Evolutionary conservation across 2,113 vertebrate genomes (phyloP).

Genomic region (Callochromis pleurospilus): DNA sequence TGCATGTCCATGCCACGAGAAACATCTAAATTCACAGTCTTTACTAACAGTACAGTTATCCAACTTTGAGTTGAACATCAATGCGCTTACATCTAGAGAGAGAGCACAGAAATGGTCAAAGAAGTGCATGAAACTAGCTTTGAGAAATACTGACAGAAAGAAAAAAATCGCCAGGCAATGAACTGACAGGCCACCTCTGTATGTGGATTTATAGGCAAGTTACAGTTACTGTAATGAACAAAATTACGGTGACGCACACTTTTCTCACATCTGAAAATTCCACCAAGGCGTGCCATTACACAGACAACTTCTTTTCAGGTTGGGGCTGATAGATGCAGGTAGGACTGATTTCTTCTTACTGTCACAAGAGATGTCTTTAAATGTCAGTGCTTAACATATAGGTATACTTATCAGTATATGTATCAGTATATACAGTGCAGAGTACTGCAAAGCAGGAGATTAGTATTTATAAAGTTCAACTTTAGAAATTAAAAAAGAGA

Average conservation of each 20-base stretch:
- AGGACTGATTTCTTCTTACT: constrained; percentile 31
- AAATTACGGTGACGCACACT: constrained; percentile 51
- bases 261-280: constrained; percentile 42
- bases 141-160: constrained; percentile 75
- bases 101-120: constrained; percentile 90
- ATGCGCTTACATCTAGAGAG: constrained; percentile 91
- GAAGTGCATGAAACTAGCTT: constrained; percentile 91
- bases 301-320: constrained; percentile 9
- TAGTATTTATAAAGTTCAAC: constrained; percentile 79
- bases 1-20: constrained; percentile 98
- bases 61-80: constrained; percentile 86
- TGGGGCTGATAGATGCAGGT: constrained; percentile 3
- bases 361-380: constrained; percentile 50
- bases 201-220: constrained; percentile 71
- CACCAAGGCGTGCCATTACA: constrained; percentile 36
- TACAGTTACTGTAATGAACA: constrained; percentile 57
- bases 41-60: constrained; percentile 92
- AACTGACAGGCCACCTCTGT: constrained; percentile 78
- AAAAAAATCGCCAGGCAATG: constrained; percentile 81
- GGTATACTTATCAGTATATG: constrained; percentile 50
- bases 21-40: constrained; percentile 88
- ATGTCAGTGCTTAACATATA: constrained; percentile 64
- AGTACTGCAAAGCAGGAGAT: constrained; percentile 43
- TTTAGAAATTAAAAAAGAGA: constrained; percentile 72
- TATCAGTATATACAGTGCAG: constrained; percentile 68